A percentile compares a stretch with the other conserved stretches of the same genome.
Evolutionary conservation across 2,888 invertebrate genomes (phyloP).

Genomic region (Apamea monoglypha): DNA sequence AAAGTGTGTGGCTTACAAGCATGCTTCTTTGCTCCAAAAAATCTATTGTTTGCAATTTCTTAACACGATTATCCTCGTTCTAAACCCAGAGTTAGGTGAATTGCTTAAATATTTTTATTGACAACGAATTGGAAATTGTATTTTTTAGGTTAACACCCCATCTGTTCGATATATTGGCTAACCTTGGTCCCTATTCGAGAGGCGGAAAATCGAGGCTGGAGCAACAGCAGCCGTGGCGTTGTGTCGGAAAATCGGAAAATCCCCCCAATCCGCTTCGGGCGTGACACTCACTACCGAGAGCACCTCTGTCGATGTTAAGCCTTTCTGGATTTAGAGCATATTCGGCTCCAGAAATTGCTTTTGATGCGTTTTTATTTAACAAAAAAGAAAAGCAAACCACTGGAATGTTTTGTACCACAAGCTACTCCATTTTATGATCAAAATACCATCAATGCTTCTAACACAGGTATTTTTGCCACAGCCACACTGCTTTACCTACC

Average conservation of each 20-base stretch:
- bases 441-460: not conserved
- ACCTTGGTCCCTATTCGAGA: slow-evolving; percentile 70
- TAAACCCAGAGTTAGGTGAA: slow-evolving; percentile 33
- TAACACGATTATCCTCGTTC: slow-evolving; percentile 26
- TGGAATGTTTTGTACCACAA: slow-evolving; percentile 17
- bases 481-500: not conserved
- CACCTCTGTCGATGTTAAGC: slow-evolving; percentile 76
- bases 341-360: slow-evolving; percentile 71
- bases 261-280: slow-evolving; percentile 76
- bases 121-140: slow-evolving; percentile 52
- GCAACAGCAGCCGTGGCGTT: slow-evolving; percentile 70
- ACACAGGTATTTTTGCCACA: not conserved
- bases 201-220: slow-evolving; percentile 74
- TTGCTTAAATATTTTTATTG: slow-evolving; percentile 56
- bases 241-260: slow-evolving; percentile 80
- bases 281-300: slow-evolving; percentile 74
- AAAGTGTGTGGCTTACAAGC: slow-evolving; percentile 23
- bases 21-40: slow-evolving; percentile 31
- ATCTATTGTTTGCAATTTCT: slow-evolving; percentile 37
- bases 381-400: slow-evolving; percentile 48
- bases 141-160: slow-evolving; percentile 61
- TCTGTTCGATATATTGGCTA: slow-evolving; percentile 65
- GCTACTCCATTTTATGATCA: slow-evolving; percentile 5
- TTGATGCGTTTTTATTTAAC: slow-evolving; percentile 66
- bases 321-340: slow-evolving; percentile 75